Conservation (phyloP, 2,888 invertebrate genomes). For the Nomada ruficornis region DNA sequence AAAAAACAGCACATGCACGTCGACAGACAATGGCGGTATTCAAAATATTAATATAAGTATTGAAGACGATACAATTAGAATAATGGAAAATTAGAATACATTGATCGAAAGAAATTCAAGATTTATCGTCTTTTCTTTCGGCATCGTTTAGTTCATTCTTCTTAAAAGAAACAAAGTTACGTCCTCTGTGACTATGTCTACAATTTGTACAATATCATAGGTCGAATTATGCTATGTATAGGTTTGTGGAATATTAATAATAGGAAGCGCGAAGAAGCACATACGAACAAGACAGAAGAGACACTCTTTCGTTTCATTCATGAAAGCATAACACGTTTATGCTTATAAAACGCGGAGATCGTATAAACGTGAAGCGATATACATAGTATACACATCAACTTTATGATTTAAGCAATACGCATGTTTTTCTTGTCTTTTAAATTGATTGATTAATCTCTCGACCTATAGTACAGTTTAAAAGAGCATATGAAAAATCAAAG, state of each 20-base stretch:
- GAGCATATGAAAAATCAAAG: neutral
- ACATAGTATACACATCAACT: conserved; percentile 36
- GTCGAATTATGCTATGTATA: conserved; percentile 54
- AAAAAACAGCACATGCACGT: conserved; percentile 2
- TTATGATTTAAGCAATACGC: conserved; percentile 32
- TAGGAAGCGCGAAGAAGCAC: conserved; percentile 63
- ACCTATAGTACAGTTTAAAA: neutral
- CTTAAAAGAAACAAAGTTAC: conserved; percentile 59
- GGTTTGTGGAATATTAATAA: conserved; percentile 39
- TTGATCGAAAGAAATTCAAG: neutral
- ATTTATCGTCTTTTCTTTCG: neutral
- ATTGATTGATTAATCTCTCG: conserved; percentile 20
- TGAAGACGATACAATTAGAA: neutral
- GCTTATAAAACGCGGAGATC: conserved; percentile 26
- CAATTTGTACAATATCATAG: conserved; percentile 73
- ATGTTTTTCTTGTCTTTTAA: conserved; percentile 26
- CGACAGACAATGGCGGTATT: neutral
- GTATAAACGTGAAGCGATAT: conserved; percentile 42
- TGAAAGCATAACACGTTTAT: conserved; percentile 32
- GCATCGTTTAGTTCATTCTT: conserved; percentile 17
- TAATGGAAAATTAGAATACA: neutral
- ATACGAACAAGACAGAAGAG: conserved; percentile 47
- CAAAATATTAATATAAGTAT: neutral
- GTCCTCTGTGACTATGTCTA: conserved; percentile 59
- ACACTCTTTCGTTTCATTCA: conserved; percentile 31